These are phyloP conservation scores for Acleris holmiana DNA, from an alignment of 2,888 invertebrate genomes.

Conservation along the genomic window DNA sequence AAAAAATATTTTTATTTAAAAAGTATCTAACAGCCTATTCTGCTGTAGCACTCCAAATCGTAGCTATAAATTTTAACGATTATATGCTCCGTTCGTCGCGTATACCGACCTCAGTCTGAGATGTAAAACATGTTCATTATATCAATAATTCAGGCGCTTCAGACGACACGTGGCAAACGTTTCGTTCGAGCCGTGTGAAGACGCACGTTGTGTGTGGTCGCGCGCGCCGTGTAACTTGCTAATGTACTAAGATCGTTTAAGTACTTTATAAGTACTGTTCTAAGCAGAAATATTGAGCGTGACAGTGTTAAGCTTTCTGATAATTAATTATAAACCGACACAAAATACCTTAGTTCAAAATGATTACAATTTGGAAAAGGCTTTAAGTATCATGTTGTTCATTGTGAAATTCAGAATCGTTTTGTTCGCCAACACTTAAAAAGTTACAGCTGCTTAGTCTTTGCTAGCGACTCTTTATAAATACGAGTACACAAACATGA, in stretches of 20 bases:
- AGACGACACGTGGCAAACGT: constrained; percentile 34
- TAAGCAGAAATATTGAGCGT: no score
- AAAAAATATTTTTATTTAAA: not conserved
- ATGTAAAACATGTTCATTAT: constrained; percentile 43
- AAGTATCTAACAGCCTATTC: not conserved
- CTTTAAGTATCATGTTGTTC: no score
- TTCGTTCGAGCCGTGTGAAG: constrained; percentile 44
- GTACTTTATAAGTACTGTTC: not conserved
- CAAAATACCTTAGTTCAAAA: no score
- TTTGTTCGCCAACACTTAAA: no score
- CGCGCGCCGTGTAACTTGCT: not conserved
- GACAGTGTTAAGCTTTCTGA: no score
- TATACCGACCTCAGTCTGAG: constrained; percentile 10
- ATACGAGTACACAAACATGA: no score
- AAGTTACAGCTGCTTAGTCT: no score
- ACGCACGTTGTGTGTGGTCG: constrained; percentile 37
- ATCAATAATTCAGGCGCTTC: constrained; percentile 46
- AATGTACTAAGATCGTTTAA: constrained; percentile 1
- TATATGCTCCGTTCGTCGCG: constrained; percentile 2
- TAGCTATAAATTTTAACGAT: constrained; percentile 4
- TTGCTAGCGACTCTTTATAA: no score
- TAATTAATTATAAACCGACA: no score
- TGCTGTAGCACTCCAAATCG: not conserved
- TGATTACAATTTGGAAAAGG: no score
- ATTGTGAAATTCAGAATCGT: no score